phyloP scores from a whole-genome alignment of 2,888 invertebrate species.

The Chymomyza fuscimana region DNA sequence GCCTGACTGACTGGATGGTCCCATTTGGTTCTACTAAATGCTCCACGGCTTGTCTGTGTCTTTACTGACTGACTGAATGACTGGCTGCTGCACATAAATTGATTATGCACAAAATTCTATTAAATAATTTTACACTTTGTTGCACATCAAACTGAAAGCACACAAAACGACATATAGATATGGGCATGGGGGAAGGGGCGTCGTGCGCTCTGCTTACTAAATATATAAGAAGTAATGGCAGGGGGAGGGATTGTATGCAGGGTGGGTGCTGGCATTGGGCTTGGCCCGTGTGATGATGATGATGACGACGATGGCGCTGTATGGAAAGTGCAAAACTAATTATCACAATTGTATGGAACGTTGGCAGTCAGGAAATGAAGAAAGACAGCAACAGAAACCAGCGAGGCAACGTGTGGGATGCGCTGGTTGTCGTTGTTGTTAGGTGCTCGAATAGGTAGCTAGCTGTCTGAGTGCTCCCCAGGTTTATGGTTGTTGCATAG shows the following conservation, averaged over 20 bases:
- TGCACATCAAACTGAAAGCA: slow-evolving; percentile 73
- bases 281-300: not conserved
- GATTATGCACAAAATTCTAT: slow-evolving; percentile 75
- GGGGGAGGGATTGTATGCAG: not conserved
- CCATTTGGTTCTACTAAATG: slow-evolving; percentile 1
- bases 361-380: slow-evolving; percentile 65
- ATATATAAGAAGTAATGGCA: not conserved
- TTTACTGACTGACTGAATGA: slow-evolving; percentile 16
- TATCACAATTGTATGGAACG: slow-evolving; percentile 70
- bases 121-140: slow-evolving; percentile 75
- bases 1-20: not conserved
- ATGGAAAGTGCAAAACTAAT: slow-evolving; percentile 72
- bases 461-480: slow-evolving; percentile 18
- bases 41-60: not conserved
- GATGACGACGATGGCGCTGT: slow-evolving; percentile 25
- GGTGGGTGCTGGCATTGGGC: not conserved
- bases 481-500: slow-evolving; percentile 67
- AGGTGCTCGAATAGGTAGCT: not conserved
- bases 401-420: slow-evolving; percentile 56
- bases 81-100: slow-evolving; percentile 71
- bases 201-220: slow-evolving; percentile 18
- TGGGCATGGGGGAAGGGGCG: slow-evolving; percentile 18
- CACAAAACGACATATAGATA: slow-evolving; percentile 64
- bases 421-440: not conserved
- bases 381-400: slow-evolving; percentile 72